Conservation (phyloP, 2,888 invertebrate species). For the Adelphocoris suturalis region DNA sequence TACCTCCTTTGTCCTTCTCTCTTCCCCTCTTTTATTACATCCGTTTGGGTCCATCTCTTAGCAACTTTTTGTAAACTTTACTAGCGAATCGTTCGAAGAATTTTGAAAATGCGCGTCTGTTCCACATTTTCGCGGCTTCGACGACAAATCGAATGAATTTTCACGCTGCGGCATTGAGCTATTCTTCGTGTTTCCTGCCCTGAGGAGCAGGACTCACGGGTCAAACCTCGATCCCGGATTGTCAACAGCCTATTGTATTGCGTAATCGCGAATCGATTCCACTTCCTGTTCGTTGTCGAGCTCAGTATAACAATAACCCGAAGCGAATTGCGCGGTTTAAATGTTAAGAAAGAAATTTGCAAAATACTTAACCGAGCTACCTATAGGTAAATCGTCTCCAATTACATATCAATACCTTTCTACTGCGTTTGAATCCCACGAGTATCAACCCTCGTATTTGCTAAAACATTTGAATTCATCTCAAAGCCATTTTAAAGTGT, state of each 20-base stretch:
- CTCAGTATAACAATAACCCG: background rate
- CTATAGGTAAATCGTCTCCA: too few relatives aligned
- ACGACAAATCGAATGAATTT: background rate
- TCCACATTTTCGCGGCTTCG: too few relatives aligned
- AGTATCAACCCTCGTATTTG: too few relatives aligned
- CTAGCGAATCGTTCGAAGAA: too few relatives aligned
- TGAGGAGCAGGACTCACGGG: background rate
- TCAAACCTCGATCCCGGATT: background rate
- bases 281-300: conserved; percentile 19
- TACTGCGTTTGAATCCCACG: too few relatives aligned
- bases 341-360: background rate
- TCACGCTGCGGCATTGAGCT: background rate
- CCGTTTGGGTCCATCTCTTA: too few relatives aligned
- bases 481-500: background rate
- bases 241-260: conserved; percentile 28
- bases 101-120: too few relatives aligned
- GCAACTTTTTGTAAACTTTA: too few relatives aligned
- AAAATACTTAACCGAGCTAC: background rate
- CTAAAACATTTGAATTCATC: too few relatives aligned
- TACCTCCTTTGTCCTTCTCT: too few relatives aligned
- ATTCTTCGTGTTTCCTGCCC: background rate
- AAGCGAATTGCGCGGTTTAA: background rate
- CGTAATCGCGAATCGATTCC: conserved; percentile 24
- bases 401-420: background rate
- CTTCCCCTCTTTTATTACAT: too few relatives aligned